phyloP scores from a whole-genome alignment of 1,140 invertebrate genomes.

The Scaptodrosophila lebanonensis region DNA sequence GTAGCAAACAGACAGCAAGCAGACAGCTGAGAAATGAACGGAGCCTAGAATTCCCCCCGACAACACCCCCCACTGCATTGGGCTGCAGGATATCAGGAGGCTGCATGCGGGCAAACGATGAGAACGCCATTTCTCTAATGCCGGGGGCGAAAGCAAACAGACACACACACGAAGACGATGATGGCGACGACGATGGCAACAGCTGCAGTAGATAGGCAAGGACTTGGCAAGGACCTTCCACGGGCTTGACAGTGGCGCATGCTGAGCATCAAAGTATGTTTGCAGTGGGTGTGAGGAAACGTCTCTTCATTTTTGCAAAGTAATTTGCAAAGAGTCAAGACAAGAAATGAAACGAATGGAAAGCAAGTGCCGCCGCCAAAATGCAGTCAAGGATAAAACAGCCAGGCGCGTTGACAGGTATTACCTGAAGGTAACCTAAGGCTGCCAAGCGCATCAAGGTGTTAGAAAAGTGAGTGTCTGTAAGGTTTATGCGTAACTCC shows the following conservation, averaged over 20 bases:
- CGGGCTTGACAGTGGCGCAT: too few species aligned
- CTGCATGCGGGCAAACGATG: slow-evolving; percentile 39
- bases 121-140: slow-evolving; percentile 62
- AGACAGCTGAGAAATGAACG: slow-evolving; percentile 70
- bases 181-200: slow-evolving; percentile 6
- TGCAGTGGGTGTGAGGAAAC: slow-evolving; percentile 23
- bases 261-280: too few species aligned
- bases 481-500: slow-evolving; percentile 34
- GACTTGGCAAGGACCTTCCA: slow-evolving; percentile 20
- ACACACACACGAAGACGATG: slow-evolving; percentile 21
- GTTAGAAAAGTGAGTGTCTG: slow-evolving; percentile 41
- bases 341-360: slow-evolving; percentile 34
- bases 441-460: slow-evolving; percentile 46
- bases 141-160: slow-evolving; percentile 57
- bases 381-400: slow-evolving; percentile 69
- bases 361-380: slow-evolving; percentile 73
- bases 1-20: slow-evolving; percentile 52
- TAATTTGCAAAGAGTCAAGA: slow-evolving; percentile 68
- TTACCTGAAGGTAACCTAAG: slow-evolving; percentile 9
- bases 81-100: slow-evolving; percentile 58
- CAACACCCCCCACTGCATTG: neutral
- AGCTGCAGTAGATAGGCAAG: slow-evolving; percentile 21
- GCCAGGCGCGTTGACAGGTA: slow-evolving; percentile 18
- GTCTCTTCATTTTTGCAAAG: slow-evolving; percentile 74
- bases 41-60: slow-evolving; percentile 7